Evolutionary conservation across 2,797 vertebrate genomes (phyloP), one percentile per base, ranked within the genome.

Genomic region (Alectoris magna): DNA sequence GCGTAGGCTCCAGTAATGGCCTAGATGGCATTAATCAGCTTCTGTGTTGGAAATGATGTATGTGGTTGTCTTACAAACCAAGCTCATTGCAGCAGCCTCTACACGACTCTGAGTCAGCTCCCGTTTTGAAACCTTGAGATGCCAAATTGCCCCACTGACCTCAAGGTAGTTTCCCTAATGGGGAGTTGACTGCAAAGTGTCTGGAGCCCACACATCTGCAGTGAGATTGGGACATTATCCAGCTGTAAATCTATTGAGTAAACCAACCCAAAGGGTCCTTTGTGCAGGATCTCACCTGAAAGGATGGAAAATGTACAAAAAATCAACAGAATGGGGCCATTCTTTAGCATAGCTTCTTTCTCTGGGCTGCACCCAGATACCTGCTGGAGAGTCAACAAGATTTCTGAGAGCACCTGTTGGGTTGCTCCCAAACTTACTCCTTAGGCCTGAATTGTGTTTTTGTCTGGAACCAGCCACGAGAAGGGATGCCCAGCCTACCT

Each of bases 1-100:
- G 76, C 68, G 88, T 60, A 29, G 2, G 11, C 27, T 72, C 64
- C 77, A 34, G 34, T 60, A 59, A 10, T 38, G 73, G 59, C 75
- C 69, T 83, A 36, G 78, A 46, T 60, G 49, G 31, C 58, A 66
- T 80, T 73, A 84, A 88, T 79, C 72, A 77, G 18, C 51, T 80
- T 73, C 59, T 6, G 0, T 64, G 56, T 76, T 5, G 4, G 83
- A 76, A 56, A 21, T 67, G 46, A 17, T 49, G 44, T 29, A 11
- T 59, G 44, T 0, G 2, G 84, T 86, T 5, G 1, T 82, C 55
- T 94, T 63, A 56, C 21, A 75, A 90, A 69, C 80, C 67, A 21
- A 85, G 60, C 56, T 91, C 62, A 26, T n/a, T 69, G 86, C 92
- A 91, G 73, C 76, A 91, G 51, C 71, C 76, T 86, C 82, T 84